These are phyloP conservation scores for Capreolus pygargus DNA, from an alignment of 2,113 vertebrate genomes.

Conservation along the genomic window DNA sequence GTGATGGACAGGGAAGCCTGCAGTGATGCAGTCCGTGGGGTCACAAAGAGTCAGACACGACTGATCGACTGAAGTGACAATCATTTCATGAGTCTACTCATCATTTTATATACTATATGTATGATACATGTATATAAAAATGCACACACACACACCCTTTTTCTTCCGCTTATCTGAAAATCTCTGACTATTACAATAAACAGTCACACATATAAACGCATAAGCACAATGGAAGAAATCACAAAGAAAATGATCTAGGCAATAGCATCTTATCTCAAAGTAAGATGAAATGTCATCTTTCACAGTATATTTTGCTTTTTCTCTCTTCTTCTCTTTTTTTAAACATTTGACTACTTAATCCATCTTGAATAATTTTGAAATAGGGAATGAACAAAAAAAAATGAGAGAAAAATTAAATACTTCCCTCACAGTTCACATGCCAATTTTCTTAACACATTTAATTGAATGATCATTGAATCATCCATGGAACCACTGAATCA, in stretches of 20 bases:
- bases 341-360: background rate
- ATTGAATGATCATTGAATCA: background rate
- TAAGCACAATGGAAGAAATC: background rate
- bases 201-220: background rate
- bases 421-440: background rate
- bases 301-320: background rate
- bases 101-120: background rate
- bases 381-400: background rate
- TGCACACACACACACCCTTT: background rate
- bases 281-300: background rate
- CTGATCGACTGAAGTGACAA: background rate
- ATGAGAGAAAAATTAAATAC: background rate
- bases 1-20: background rate
- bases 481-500: background rate
- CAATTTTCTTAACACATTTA: background rate
- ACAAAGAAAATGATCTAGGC: background rate
- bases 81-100: background rate
- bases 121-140: background rate
- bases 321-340: background rate
- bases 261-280: background rate
- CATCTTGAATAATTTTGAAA: background rate
- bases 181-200: background rate
- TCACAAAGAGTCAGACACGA: fast-evolving
- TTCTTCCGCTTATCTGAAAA: background rate
- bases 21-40: background rate